Evolutionary conservation across 2,113 vertebrate species (phyloP).

Genomic region (Bambusicola thoracicus): DNA sequence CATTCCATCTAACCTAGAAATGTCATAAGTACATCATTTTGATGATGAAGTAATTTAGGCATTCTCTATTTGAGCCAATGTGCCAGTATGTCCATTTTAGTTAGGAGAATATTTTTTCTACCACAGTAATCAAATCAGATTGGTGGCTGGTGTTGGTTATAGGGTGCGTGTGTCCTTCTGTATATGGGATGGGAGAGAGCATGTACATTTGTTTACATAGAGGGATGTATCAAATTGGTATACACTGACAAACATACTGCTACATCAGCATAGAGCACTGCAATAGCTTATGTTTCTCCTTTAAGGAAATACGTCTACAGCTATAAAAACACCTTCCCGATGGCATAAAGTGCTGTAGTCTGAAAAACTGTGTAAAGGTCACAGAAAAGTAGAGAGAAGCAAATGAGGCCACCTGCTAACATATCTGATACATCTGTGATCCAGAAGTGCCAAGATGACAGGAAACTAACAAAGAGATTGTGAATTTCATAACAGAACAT

Average conservation of each 20-base stretch:
- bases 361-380: not conserved
- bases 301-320: not conserved
- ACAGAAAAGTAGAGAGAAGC: not conserved
- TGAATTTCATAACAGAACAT: not conserved
- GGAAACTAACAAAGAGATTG: not conserved
- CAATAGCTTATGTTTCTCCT: not conserved
- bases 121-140: not conserved
- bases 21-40: constrained; percentile 28
- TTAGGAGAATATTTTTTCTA: not conserved
- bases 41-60: constrained; percentile 3
- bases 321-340: not conserved
- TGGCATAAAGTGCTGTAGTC: not conserved
- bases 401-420: not conserved
- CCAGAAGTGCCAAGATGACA: not conserved
- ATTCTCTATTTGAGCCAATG: not conserved
- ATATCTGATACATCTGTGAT: not conserved
- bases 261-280: not conserved
- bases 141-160: not conserved
- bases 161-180: not conserved
- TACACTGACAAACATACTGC: not conserved
- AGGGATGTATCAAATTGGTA: not conserved
- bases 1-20: constrained; percentile 37
- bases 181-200: not conserved
- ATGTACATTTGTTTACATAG: not conserved
- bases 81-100: not conserved